Base-by-base conservation (phyloP, 2,797 vertebrate genomes). In the Hirundo rustica region DNA sequence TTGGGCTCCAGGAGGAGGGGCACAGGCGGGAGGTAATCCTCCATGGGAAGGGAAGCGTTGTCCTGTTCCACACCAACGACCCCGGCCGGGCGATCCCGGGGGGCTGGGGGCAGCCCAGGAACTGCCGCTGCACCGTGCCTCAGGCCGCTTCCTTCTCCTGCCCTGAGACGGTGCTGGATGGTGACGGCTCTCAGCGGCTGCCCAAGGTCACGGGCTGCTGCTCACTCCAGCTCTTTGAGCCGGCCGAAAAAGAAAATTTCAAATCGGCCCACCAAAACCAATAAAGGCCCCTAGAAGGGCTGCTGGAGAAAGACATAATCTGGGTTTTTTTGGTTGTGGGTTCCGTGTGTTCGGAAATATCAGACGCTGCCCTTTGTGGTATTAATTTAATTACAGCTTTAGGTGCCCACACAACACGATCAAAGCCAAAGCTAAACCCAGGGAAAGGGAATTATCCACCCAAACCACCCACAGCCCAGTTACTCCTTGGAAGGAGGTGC, bases 231-330 rank as follows among this genome's bases (percentile, higher is more conserved):
- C 51, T 70, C 62, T 79, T 67, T 29, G 44, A 86, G 73, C 3
- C 19, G n/a, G 23, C 1, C 21, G 17, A 32, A 88, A 64, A 79
- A 4, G 3, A 13, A 1, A 27, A 53, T 11, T 14, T 7, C 1
- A 16, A 60, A 40, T 27, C 21, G 23, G 4, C 40, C 42, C 23
- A 64, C 32, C 38, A 34, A 76, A 89, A 27, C 9, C 30, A 36
- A 29, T 27, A 19, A 60, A 78, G 51, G 21, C 7, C 17, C 21
- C 45, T 55, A 17, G n/a, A 64, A 80, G 19, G 30, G 34, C 45
- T 82, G 19, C 29, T 1, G 0, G 60, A 82, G 45, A 77, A 42
- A 58, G 27, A 15, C 7, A 11, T 11, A 3, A 18, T 83, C 58
- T 65, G 50, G 16, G 1, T 2, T 44, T 45, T 73, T 36, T n/a